Evolutionary conservation across 2,797 vertebrate species (phyloP), one percentile per base, ranked within the genome.

Genomic region (Oophaga sylvatica): DNA sequence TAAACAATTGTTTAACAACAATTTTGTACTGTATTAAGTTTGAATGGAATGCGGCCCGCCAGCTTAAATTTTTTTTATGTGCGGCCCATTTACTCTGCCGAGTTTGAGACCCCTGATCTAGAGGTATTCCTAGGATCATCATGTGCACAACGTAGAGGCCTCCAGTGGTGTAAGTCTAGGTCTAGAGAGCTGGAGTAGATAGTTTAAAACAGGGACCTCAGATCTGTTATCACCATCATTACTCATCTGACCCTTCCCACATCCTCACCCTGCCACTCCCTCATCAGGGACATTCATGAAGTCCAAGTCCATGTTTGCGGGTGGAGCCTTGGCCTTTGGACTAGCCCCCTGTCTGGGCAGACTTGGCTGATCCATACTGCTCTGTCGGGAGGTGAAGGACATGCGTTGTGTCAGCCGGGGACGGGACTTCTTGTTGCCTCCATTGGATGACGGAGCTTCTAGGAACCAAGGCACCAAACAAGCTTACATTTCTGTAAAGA

Each of bases 261-360:
- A 13, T 6, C 26, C 95, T 95, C 81, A 96, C 96, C 96, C 96
- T 0, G 95, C 95, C 0, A 95, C 95, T 0, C 96, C 96, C 88
- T 96, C 94, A 19, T 97, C 96, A 0, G 96, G 96, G 20, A 97
- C 96, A 0, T 91, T 89, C 96, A 97, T 97, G 91, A 97, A 97
- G 70, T 92, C 93, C 93, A 95, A 93, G 91, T 97, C 94, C 9
- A 56, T 19, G 0, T 90, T 85, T 0, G 68, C 65, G 63, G 88
- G 92, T 89, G 90, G 73, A 1, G 19, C 89, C 12, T 92, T 89
- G 92, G 95, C 83, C 0, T 86, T 53, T 0, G 91, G 88, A 60
- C 90, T 92, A 67, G 92, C 88, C 0, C 93, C 91, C 1, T 90
- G 86, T n/a, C 94, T 91, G 0, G 96, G 96, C 48, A 97, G 91